These are phyloP conservation scores for Ancistrus triradiatus DNA, from an alignment of 2,113 vertebrate genomes.

Conservation along the genomic window DNA sequence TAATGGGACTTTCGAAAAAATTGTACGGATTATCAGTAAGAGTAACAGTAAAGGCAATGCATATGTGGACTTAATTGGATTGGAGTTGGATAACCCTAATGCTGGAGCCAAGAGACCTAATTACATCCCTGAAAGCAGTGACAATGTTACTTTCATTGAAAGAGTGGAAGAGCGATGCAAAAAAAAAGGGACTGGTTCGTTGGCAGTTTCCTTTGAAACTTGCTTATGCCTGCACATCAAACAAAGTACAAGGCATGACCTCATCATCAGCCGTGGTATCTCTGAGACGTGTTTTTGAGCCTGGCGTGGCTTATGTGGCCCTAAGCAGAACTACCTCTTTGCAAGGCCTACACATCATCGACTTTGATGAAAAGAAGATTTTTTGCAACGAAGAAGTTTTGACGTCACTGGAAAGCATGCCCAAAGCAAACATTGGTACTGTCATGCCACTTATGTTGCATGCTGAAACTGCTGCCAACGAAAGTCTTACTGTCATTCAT, in stretches of 20 bases:
- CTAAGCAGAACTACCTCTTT: slow-evolving; percentile 34
- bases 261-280: slow-evolving; percentile 24
- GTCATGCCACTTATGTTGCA: background rate
- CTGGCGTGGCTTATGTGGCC: slow-evolving; percentile 40
- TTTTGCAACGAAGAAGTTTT: slow-evolving; percentile 23
- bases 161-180: no score
- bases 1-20: no score
- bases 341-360: slow-evolving; percentile 5
- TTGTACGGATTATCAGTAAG: no score
- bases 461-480: background rate
- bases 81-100: no score
- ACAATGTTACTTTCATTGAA: no score
- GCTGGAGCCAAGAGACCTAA: no score
- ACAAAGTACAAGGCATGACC: slow-evolving; percentile 31
- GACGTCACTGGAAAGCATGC: slow-evolving; percentile 3
- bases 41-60: no score
- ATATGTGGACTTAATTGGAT: no score
- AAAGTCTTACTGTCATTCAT: slow-evolving; percentile 22
- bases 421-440: background rate
- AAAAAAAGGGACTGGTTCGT: no score
- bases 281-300: slow-evolving; percentile 29
- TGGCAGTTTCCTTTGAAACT: no score
- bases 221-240: no score
- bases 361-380: slow-evolving; percentile 38
- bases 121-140: no score